A percentile compares a stretch with the other conserved stretches of the same genome.
phyloP scores from a whole-genome alignment of 2,888 invertebrate genomes.

The Erpobdella octoculata region DNA sequence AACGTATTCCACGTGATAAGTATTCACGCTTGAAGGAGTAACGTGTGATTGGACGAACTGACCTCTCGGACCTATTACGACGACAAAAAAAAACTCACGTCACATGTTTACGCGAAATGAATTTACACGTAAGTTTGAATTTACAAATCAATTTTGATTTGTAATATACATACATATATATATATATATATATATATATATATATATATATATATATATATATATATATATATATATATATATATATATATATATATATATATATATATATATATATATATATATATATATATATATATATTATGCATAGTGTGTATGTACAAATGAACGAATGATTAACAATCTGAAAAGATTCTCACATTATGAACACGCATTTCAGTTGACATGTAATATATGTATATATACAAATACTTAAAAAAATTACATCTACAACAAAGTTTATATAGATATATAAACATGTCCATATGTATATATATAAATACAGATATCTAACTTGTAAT shows the following conservation, averaged over 20 bases:
- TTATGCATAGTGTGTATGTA: background rate
- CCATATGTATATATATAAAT: background rate
- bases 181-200: no score
- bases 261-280: no score
- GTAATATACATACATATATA: no score
- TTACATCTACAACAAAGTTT: background rate
- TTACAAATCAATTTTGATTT: no score
- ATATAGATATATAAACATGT: background rate
- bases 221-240: no score
- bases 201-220: no score
- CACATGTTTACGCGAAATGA: no score
- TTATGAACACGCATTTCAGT: background rate
- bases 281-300: no score
- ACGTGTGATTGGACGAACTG: slow-evolving; percentile 27
- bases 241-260: no score
- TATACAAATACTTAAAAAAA: background rate
- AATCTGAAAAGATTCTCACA: background rate
- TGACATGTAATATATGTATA: background rate
- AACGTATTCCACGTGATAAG: slow-evolving; percentile 32
- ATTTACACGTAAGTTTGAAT: no score
- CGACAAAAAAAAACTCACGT: no score
- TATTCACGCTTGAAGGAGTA: slow-evolving; percentile 11
- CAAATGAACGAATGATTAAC: background rate
- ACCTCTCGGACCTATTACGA: slow-evolving; percentile 33
- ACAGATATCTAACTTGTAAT: slow-evolving; percentile 12